Evolutionary conservation across 1,140 invertebrate species (phyloP).

Genomic region (Zaprionus ornatus): DNA sequence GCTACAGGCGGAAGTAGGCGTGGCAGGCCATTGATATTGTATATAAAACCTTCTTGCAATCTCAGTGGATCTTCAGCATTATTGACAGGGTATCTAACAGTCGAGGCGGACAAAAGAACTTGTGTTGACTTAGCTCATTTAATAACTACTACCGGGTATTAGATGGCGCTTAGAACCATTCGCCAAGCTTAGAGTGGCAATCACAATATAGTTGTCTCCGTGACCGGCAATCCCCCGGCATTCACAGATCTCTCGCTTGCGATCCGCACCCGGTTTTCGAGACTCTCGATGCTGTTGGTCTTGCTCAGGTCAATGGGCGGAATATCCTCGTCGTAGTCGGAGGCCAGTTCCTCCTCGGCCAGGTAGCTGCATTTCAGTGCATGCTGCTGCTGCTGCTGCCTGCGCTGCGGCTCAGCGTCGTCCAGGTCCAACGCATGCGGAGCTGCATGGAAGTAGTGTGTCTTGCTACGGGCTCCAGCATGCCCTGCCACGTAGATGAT

Average conservation of each 20-base stretch:
- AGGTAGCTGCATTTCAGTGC: constrained; percentile 60
- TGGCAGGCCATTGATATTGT: neutral
- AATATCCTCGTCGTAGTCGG: constrained; percentile 79
- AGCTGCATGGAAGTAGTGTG: constrained; percentile 61
- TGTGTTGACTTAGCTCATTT: neutral
- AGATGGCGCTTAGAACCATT: neutral
- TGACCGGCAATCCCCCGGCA: constrained; percentile 72
- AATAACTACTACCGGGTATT: neutral
- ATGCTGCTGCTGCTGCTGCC: neutral
- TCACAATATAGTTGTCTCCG: constrained; percentile 83
- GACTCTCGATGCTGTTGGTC: constrained; percentile 68
- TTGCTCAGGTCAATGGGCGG: constrained; percentile 78
- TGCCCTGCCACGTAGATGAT: constrained; percentile 73
- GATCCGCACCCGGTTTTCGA: constrained; percentile 55
- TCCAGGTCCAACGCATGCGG: constrained; percentile 14
- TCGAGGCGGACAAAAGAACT: neutral
- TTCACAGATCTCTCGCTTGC: constrained; percentile 66
- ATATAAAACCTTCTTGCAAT: neutral
- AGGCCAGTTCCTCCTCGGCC: constrained; percentile 70
- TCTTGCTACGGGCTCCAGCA: constrained; percentile 36
- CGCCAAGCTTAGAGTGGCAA: constrained; percentile 36
- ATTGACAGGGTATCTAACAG: neutral
- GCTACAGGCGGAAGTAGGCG: neutral
- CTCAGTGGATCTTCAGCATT: neutral
- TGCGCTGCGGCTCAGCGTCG: constrained; percentile 9